phyloP scores from a whole-genome alignment of 2,888 invertebrate species.

The Helobdella robusta region DNA sequence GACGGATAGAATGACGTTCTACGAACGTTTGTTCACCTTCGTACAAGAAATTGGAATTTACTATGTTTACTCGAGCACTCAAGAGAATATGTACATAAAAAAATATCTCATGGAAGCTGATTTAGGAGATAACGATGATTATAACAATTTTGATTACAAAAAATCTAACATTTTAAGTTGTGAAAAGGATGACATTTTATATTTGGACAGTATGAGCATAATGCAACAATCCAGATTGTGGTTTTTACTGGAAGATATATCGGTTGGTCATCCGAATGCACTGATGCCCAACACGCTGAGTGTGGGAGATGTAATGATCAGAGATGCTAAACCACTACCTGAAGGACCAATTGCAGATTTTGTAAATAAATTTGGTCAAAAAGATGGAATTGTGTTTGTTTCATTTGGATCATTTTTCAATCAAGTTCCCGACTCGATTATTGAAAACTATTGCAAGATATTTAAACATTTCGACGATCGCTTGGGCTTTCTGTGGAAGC shows the following conservation, averaged over 20 bases:
- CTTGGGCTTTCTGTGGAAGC: constrained; percentile 23
- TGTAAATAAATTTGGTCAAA: constrained; percentile 31
- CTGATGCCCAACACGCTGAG: constrained; percentile 33
- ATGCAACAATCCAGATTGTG: too few relatives aligned
- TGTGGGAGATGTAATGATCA: constrained; percentile 33
- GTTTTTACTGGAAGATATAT: constrained; percentile 33
- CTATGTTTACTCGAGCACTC: not conserved
- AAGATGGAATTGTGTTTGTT: constrained; percentile 33
- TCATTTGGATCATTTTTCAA: constrained; percentile 35
- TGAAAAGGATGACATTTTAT: too few relatives aligned
- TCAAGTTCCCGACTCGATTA: constrained; percentile 28
- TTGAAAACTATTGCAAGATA: constrained; percentile 28
- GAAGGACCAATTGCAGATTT: constrained; percentile 30
- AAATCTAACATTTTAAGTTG: too few relatives aligned
- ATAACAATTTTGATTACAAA: too few relatives aligned
- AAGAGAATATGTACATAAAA: not conserved
- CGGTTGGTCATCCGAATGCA: constrained; percentile 35
- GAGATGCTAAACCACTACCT: constrained; percentile 23
- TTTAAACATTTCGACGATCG: constrained; percentile 29
- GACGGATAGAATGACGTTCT: not conserved
- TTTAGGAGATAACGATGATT: too few relatives aligned
- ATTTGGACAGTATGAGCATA: too few relatives aligned
- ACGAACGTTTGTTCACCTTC: not conserved
- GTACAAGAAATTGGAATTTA: not conserved
- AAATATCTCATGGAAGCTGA: constrained; percentile 25